Conservation (phyloP, 2,113 vertebrate genomes). For the Tursiops truncatus region DNA sequence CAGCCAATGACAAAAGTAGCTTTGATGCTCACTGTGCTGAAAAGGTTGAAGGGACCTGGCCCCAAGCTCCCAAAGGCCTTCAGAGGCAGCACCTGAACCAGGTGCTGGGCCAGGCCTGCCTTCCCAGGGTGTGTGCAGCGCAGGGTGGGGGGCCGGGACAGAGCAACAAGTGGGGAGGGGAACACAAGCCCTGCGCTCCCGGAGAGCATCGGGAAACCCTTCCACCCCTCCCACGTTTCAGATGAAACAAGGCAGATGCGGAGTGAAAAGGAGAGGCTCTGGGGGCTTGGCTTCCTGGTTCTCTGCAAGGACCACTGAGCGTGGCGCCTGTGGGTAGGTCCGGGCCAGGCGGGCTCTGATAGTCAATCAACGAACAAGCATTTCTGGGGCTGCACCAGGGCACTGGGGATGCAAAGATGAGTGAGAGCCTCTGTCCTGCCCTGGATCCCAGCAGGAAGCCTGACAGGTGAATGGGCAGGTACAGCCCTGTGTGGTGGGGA, state of each 20-base stretch:
- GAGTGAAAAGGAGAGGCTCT: too few species aligned
- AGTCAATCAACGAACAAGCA: background rate
- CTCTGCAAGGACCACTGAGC: background rate
- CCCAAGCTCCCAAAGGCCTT: background rate
- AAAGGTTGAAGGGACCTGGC: too few species aligned
- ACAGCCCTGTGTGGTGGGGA: background rate
- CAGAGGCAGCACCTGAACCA: accelerated
- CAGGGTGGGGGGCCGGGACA: too few species aligned
- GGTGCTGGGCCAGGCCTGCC: too few species aligned
- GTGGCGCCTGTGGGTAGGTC: accelerated
- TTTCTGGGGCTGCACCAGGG: background rate
- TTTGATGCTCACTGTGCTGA: background rate
- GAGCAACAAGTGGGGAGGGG: too few species aligned
- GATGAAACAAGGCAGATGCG: background rate
- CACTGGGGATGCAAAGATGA: background rate
- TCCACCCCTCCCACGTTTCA: background rate
- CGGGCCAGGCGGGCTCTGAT: background rate
- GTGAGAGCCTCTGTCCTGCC: background rate
- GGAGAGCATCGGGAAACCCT: background rate
- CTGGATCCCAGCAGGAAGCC: background rate
- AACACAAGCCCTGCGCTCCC: too few species aligned
- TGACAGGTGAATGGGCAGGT: background rate
- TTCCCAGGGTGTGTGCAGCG: accelerated
- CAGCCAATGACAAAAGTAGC: background rate
- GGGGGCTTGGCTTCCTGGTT: background rate